phyloP scores from a whole-genome alignment of 1,140 invertebrate genomes.

The Andricus grossulariae region DNA sequence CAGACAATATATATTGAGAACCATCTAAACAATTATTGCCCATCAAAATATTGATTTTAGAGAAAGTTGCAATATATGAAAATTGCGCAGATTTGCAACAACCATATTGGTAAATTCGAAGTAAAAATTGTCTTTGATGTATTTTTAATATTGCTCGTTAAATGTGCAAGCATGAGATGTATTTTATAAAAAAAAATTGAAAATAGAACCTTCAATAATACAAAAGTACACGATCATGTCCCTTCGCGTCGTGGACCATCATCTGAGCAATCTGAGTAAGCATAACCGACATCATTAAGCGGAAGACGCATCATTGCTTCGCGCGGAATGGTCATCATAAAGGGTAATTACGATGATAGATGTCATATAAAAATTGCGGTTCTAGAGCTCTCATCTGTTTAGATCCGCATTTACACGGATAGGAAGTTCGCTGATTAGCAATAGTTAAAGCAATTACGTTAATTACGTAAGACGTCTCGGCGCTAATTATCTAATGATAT shows the following conservation, averaged over 20 bases:
- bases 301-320: neutral
- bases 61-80: no score
- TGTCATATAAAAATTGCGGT: constrained; percentile 20
- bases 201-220: no score
- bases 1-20: no score
- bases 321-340: constrained; percentile 14
- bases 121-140: no score
- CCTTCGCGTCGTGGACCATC: neutral
- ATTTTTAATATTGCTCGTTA: no score
- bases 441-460: constrained; percentile 26
- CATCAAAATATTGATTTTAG: no score
- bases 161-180: no score
- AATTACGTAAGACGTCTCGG: constrained; percentile 12
- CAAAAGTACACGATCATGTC: no score
- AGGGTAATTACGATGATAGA: constrained; percentile 21
- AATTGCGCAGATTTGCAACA: no score
- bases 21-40: no score
- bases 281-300: constrained; percentile 20
- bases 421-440: constrained; percentile 25
- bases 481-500: constrained; percentile 28
- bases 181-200: no score
- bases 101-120: no score
- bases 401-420: constrained; percentile 5
- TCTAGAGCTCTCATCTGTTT: constrained; percentile 13
- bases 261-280: neutral